phyloP scores from a whole-genome alignment of 2,113 vertebrate species.

The Callorhinus ursinus region DNA sequence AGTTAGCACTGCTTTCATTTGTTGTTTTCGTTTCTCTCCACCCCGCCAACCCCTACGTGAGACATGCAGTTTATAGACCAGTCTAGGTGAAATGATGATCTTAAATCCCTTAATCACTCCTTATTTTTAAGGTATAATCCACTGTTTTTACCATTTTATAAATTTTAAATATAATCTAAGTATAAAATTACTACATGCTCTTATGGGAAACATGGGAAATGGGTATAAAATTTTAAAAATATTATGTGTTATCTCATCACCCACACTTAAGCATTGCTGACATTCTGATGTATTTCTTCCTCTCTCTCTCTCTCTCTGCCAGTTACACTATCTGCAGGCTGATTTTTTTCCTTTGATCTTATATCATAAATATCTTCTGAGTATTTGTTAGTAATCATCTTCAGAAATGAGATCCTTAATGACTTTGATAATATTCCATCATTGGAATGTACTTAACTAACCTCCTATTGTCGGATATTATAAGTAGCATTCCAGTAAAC shows the following conservation, averaged over 20 bases:
- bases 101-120: neutral
- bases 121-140: slow-evolving; percentile 9
- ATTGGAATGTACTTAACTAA: neutral
- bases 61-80: neutral
- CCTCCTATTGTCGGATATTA: neutral
- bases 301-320: neutral
- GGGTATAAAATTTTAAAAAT: neutral
- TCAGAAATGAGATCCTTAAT: slow-evolving; percentile 29
- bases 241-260: neutral
- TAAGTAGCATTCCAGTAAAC: slow-evolving; percentile 15
- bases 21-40: too few species aligned
- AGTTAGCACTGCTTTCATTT: neutral
- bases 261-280: neutral
- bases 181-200: neutral
- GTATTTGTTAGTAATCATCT: neutral
- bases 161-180: slow-evolving; percentile 7
- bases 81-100: neutral
- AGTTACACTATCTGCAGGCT: neutral
- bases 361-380: neutral
- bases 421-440: neutral
- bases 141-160: neutral
- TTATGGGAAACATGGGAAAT: neutral
- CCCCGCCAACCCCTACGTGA: neutral
- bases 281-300: neutral
- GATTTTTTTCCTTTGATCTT: neutral